Evolutionary conservation across 30 jellyfish, hydroid and myxozoan species (phyloP).

Genomic region (Turritopsis dohrnii): DNA sequence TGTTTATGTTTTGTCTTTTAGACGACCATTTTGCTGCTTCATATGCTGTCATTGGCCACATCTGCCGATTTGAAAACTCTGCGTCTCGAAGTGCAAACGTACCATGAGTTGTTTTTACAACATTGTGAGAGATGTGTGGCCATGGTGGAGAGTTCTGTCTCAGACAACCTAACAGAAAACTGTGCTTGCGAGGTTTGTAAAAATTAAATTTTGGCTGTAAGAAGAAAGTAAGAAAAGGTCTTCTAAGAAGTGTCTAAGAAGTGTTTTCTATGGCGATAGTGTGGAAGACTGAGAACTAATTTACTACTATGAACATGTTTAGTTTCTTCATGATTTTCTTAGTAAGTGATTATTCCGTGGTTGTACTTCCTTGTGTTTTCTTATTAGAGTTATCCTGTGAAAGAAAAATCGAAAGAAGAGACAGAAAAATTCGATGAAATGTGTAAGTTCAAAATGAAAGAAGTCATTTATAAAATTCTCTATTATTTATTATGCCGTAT

Average conservation of each 20-base stretch:
- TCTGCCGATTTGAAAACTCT: constrained; percentile 10
- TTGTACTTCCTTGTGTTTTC: background rate
- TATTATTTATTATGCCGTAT: no score
- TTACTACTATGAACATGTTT: no score
- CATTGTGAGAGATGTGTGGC: constrained; percentile 27
- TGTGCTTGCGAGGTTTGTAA: background rate
- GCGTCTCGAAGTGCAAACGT: constrained; percentile 20
- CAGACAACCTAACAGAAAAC: background rate
- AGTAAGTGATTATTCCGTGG: background rate
- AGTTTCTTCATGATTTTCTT: background rate
- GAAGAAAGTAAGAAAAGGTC: no score
- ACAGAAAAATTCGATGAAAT: background rate
- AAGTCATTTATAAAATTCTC: no score
- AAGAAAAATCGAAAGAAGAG: constrained; percentile 6
- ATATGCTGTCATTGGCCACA: constrained; percentile 33
- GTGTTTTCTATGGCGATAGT: no score
- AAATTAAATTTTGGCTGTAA: no score
- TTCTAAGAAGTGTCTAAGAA: no score
- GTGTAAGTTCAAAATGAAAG: background rate
- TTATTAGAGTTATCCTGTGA: background rate
- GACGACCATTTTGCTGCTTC: constrained; percentile 34
- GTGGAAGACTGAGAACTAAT: no score
- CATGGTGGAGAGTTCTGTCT: background rate
- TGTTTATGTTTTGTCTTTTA: background rate
- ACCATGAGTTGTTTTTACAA: background rate